Evolutionary conservation across 2,113 vertebrate species (phyloP).

Genomic region (Hippocampus barbouri): DNA sequence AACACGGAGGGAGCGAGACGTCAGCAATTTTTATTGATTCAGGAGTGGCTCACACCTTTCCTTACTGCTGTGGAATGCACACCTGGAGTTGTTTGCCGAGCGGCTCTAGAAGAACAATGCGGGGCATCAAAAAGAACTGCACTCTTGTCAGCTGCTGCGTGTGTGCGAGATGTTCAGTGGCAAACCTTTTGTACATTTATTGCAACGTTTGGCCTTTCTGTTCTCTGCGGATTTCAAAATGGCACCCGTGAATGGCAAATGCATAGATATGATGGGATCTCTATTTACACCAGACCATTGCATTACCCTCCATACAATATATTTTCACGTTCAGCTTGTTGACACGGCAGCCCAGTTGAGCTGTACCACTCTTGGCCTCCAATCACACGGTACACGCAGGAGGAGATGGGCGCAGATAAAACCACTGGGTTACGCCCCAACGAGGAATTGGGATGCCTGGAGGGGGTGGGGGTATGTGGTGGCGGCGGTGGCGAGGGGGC

Average conservation of each 20-base stretch:
- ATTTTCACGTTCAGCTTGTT: slow-evolving; percentile 24
- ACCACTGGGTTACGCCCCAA: slow-evolving; percentile 54
- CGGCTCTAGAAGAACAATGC: slow-evolving; percentile 61
- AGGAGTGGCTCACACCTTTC: slow-evolving; percentile 51
- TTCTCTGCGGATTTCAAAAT: not conserved
- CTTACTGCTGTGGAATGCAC: slow-evolving; percentile 65
- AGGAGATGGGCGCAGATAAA: slow-evolving; percentile 69
- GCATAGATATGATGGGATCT: not conserved
- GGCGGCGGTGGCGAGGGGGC: slow-evolving; percentile 24
- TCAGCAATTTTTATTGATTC: slow-evolving; percentile 52
- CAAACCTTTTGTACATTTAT: slow-evolving; percentile 24
- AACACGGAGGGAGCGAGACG: slow-evolving; percentile 13
- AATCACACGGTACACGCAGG: slow-evolving; percentile 52
- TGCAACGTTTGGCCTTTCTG: slow-evolving; percentile 14
- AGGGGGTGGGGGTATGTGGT: slow-evolving; percentile 35
- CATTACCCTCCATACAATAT: not conserved
- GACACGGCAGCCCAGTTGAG: slow-evolving; percentile 41
- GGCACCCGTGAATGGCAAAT: not conserved
- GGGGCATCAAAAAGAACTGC: slow-evolving; percentile 51
- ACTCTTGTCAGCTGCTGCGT: slow-evolving; percentile 10
- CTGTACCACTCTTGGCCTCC: slow-evolving; percentile 20
- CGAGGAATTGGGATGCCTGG: slow-evolving; percentile 67
- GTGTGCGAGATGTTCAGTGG: not conserved
- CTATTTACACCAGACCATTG: not conserved
- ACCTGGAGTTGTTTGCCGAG: slow-evolving; percentile 73